Evolutionary conservation across 2,888 invertebrate species (phyloP), one percentile per base, ranked within the genome.

Genomic region (Folsomia candida): DNA sequence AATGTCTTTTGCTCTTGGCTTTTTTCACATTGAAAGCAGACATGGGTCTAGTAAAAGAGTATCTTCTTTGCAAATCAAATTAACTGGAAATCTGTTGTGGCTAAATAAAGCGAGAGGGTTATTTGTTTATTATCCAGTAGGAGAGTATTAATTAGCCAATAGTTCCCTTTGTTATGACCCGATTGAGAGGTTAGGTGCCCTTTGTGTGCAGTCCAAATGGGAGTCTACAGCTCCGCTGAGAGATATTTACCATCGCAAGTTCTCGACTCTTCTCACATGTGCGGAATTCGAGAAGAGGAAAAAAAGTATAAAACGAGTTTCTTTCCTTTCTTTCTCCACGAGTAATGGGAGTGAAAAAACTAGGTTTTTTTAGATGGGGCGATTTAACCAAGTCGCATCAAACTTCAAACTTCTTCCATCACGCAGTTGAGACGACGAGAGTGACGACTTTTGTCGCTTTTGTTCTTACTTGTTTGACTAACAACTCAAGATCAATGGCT

Each of bases 401-500:
- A n/a, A n/a, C n/a, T n/a, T n/a, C n/a, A n/a, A n/a, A n/a, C n/a
- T n/a, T n/a, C n/a, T n/a, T n/a, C n/a, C n/a, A n/a, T n/a, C n/a
- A 47, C 9, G 9, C 47, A 47, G 47, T 47, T 47, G 47, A 47
- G 47, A 47, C 47, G n/a, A n/a, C n/a, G 18, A 47, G 47, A 11
- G 9, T 47, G 47, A 47, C 47, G 47, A 47, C 47, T 47, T 47
- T 47, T 9, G 9, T 18, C 47, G 9, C 18, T 47, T 47, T 47
- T 47, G 47, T 47, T 9, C n/a, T n/a, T n/a, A n/a, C n/a, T n/a
- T n/a, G n/a, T n/a, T n/a, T n/a, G n/a, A n/a, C n/a, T n/a, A n/a
- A n/a, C n/a, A n/a, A 47, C 20, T n/a, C 57, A 57, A 57, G 6
- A 6, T 57, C 6, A 57, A 57, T 57, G 60, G 47, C 73, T 67